Percentiles rank a stretch among this genome's conserved stretches.
phyloP scores from a whole-genome alignment of 2,113 vertebrate species.

The Axis porcinus region DNA sequence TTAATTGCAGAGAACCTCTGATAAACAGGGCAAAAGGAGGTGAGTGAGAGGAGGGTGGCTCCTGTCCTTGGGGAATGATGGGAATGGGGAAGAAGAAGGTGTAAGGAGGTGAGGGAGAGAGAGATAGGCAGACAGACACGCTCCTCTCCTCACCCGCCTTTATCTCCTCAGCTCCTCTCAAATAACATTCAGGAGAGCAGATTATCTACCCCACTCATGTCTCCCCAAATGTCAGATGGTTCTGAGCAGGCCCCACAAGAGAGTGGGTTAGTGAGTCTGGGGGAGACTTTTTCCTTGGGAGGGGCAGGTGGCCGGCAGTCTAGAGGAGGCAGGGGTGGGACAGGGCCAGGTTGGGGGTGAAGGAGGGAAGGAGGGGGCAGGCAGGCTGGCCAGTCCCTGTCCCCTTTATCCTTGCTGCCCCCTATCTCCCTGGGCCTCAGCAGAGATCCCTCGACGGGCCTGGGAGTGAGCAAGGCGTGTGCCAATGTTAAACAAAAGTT shows the following conservation, averaged over 20 bases:
- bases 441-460: slow-evolving; percentile 60
- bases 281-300: slow-evolving; percentile 41
- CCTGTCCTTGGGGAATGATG: slow-evolving; percentile 43
- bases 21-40: slow-evolving; percentile 58
- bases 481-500: slow-evolving; percentile 93
- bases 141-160: neutral
- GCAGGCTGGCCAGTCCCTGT: slow-evolving; percentile 44
- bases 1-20: slow-evolving; percentile 76
- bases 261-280: neutral
- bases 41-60: slow-evolving; percentile 19
- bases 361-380: neutral
- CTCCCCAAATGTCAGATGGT: slow-evolving; percentile 1
- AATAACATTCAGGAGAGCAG: slow-evolving; percentile 38
- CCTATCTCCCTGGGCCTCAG: slow-evolving; percentile 48
- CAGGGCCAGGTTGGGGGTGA: neutral
- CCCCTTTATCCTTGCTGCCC: slow-evolving; percentile 48
- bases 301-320: slow-evolving; percentile 12
- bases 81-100: neutral
- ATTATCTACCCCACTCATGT: neutral
- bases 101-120: neutral
- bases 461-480: slow-evolving; percentile 63
- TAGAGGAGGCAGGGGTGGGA: slow-evolving; percentile 41
- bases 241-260: slow-evolving; percentile 34
- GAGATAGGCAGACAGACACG: neutral
- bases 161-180: slow-evolving; percentile 47